Percentiles rank a stretch among this genome's conserved stretches.
Conservation (phyloP, 2,888 invertebrate genomes). For the Orthosia gracilis region DNA sequence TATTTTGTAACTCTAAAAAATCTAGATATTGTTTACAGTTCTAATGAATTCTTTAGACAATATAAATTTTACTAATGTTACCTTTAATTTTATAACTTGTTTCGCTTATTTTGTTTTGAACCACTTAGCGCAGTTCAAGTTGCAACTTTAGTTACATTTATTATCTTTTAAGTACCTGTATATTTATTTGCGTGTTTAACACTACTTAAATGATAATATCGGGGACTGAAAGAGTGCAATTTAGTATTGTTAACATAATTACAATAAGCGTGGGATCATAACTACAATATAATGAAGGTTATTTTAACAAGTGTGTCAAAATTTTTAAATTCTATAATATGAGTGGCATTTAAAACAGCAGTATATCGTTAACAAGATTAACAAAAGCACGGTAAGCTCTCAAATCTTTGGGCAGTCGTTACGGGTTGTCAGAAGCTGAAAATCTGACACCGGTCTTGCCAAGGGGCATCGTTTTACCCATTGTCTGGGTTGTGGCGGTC, state of each 20-base stretch:
- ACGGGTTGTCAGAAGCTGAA: no score
- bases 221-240: slow-evolving; percentile 3
- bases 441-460: no score
- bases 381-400: no score
- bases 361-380: neutral
- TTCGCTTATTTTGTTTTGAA: neutral
- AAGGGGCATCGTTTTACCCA: no score
- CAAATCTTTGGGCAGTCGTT: no score
- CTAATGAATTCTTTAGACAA: neutral
- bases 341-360: neutral
- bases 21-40: neutral
- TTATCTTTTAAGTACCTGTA: neutral
- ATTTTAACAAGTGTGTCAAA: slow-evolving; percentile 19
- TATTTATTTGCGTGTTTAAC: slow-evolving; percentile 11
- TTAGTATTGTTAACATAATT: slow-evolving; percentile 16
- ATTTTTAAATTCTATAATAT: neutral
- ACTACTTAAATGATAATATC: slow-evolving; percentile 24
- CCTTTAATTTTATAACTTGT: neutral
- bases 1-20: slow-evolving; percentile 22
- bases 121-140: neutral
- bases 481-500: no score
- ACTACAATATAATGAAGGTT: slow-evolving; percentile 29
- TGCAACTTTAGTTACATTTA: neutral
- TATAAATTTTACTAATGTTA: neutral
- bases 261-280: slow-evolving; percentile 9